Conservation (phyloP, 2,888 invertebrate species). For the Conistra vaccinii region DNA sequence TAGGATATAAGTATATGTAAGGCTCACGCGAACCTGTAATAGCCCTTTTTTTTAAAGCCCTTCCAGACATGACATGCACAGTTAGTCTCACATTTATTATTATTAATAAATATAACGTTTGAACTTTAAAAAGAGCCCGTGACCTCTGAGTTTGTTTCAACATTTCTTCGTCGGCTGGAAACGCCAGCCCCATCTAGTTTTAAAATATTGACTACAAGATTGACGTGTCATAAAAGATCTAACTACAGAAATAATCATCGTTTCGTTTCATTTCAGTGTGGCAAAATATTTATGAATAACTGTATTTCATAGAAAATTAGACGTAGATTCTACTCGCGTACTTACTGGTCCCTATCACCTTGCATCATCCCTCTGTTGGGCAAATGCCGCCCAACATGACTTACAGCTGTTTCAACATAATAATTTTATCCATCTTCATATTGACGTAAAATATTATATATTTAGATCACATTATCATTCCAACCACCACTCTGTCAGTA, state of each 20-base stretch:
- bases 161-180: no score
- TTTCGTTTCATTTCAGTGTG: neutral
- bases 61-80: neutral
- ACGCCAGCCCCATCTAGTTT: neutral
- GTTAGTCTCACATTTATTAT: neutral
- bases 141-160: no score
- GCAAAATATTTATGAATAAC: neutral
- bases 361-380: no score
- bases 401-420: no score
- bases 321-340: neutral
- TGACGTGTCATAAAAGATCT: neutral
- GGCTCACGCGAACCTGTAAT: neutral
- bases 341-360: no score
- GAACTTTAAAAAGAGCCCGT: no score
- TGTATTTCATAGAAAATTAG: neutral
- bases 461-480: no score
- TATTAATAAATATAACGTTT: no score
- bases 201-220: neutral
- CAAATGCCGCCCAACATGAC: neutral
- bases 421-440: no score
- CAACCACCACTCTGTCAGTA: no score
- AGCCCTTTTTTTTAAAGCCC: neutral
- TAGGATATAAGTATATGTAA: neutral
- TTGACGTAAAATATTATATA: no score
- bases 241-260: neutral